Evolutionary conservation across 1,140 invertebrate genomes (phyloP), one percentile per base, ranked within the genome.

Genomic region (Augochlora pura): DNA sequence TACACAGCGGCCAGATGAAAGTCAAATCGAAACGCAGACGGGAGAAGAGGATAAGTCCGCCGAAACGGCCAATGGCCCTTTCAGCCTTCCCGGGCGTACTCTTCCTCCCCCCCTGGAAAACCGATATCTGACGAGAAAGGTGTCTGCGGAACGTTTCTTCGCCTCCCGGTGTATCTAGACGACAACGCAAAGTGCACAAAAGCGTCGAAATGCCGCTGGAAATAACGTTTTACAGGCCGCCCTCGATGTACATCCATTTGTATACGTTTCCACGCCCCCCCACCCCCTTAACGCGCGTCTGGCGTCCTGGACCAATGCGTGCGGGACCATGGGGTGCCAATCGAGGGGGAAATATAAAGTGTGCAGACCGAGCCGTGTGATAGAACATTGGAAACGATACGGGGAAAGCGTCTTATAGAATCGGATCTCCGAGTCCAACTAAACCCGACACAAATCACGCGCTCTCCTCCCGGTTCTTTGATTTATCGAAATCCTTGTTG

Each of bases 51-150:
- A 75, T 84, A 85, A 84, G 79, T 78, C 70, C 54, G 27, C 18
- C 71, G 67, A 86, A 85, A 85, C 71, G 80, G 63, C 80, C 76
- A 82, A 69, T 72, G 69, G 75, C 63, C 63, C 73, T 86, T 79
- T 69, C 68, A 60, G 38, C 18, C 64, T 32, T 32, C 32, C 32
- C 32, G 32, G 25, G 21, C 32, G 32, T 25, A 25, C 16, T 21
- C 77, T 64, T 32, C 46, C 12, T n/a, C 75, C 76, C 81, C 77
- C 83, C 82, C 81, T 85, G 81, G 79, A 86, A 89, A 89, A 84
- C 84, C 88, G 88, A 89, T 88, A 87, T 68, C 77, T 75, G 65
- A 63, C 75, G 86, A 82, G 87, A 87, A 87, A 88, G 59, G 86
- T 82, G 84, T 88, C 83, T 79, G 75, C 67, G 54, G 69, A 69